Base-by-base conservation (phyloP, 2,888 invertebrate genomes). In the Melanostoma mellinum region DNA sequence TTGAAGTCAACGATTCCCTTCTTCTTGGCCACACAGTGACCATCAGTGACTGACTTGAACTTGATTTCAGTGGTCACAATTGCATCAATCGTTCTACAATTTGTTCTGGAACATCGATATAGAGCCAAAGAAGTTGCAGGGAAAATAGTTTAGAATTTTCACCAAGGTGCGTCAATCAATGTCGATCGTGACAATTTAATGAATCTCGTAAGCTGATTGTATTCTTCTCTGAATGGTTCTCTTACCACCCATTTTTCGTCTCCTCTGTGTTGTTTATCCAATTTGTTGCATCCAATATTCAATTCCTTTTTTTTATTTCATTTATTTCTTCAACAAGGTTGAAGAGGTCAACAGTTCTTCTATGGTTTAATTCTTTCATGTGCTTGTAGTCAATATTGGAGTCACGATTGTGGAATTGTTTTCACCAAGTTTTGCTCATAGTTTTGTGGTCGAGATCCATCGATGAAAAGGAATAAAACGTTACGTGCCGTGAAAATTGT, bases 151-250 rank as follows among this genome's bases (percentile, higher is more conserved):
- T 63, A 50, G 50, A 67, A 67, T 53, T 53, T 53, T 67, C 77
- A 69, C 77, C 68, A 48, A 82, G 82, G 82, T 77, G 82, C 82
- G 82, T 82, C 82, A 82, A 82, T 82, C 82, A 82, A 82, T 46
- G 77, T 82, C 77, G 73, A 82, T 77, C 82, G 77, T 82, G 82
- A 82, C 82, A 82, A 74, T 82, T 82, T 82, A 82, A 82, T 82
- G 82, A 74, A 77, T 52, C 68, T 81, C 48, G 73, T 63, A 82
- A 81, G 56, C 38, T 44, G 58, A 67, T 71, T 58, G 68, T 52
- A 46, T 72, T 67, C 46, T 65, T 78, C 46, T 46, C 35, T 53
- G n/a, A 20, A n/a, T 56, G 3, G 33, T 9, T 38, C 36, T 63
- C 38, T 48, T 48, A 36, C 35, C 40, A 33, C 48, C 40, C 33